phyloP scores from a whole-genome alignment of 2,888 invertebrate genomes.

The Lymantria monacha region DNA sequence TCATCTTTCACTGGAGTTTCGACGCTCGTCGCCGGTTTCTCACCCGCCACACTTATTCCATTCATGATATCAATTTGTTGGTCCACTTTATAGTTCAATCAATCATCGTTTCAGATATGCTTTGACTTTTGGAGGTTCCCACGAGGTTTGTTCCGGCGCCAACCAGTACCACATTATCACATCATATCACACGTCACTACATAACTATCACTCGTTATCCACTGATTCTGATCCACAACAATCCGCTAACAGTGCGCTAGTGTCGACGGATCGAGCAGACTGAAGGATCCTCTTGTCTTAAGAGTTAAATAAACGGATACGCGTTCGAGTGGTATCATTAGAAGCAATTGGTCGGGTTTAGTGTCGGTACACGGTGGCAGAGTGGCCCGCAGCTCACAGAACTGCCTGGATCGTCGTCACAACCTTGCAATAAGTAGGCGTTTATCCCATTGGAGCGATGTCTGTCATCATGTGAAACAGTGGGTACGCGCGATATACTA shows the following conservation, averaged over 20 bases:
- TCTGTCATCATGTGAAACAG: constrained; percentile 67
- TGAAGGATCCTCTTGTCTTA: constrained; percentile 72
- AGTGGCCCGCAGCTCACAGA: constrained; percentile 55
- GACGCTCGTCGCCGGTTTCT: constrained; percentile 55
- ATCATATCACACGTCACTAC: constrained; percentile 22
- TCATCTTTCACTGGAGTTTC: constrained; percentile 54
- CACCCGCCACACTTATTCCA: constrained; percentile 60
- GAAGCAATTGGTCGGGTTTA: constrained; percentile 69
- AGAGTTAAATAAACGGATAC: constrained; percentile 75
- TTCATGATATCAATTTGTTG: constrained; percentile 60
- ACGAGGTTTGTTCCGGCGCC: constrained; percentile 20
- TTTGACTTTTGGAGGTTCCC: constrained; percentile 26
- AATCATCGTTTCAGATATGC: constrained; percentile 44
- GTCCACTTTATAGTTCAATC: constrained; percentile 44
- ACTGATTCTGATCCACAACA: constrained; percentile 22
- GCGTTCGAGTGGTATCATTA: constrained; percentile 76
- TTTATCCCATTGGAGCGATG: constrained; percentile 78
- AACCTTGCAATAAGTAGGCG: constrained; percentile 76
- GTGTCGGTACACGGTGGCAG: constrained; percentile 59
- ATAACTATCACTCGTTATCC: constrained; percentile 32
- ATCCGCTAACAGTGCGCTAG: constrained; percentile 34
- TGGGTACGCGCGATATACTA: constrained; percentile 55
- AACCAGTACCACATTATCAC: constrained; percentile 27
- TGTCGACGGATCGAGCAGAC: constrained; percentile 55
- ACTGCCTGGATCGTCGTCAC: constrained; percentile 65